Evolutionary conservation across 92 coral and sea anemone genomes (phyloP).

Genomic region (Actinostola sp.): DNA sequence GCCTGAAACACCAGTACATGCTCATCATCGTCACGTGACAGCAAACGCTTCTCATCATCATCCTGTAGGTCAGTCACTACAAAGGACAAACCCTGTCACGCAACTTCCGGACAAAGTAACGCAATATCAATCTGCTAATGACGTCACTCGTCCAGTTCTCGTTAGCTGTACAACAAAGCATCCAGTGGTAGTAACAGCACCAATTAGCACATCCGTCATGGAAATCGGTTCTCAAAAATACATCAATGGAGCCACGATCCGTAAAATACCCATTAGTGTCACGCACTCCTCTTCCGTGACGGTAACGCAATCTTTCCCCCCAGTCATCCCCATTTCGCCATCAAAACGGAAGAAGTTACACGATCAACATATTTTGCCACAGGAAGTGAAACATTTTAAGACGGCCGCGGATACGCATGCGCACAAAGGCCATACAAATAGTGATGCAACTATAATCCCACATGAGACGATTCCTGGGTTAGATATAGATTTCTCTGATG

Average conservation of each 20-base stretch:
- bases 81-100: conserved; percentile 16
- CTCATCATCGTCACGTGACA: conserved; percentile 14
- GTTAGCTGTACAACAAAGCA: conserved; percentile 19
- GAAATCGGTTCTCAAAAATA: neutral
- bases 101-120: conserved; percentile 17
- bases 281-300: neutral
- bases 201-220: conserved; percentile 11
- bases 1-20: neutral
- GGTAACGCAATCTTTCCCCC: conserved; percentile 7
- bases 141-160: conserved; percentile 20
- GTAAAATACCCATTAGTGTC: conserved; percentile 18
- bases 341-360: conserved; percentile 20
- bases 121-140: conserved; percentile 13
- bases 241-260: neutral
- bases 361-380: conserved; percentile 11
- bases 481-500: neutral
- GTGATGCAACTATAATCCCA: neutral
- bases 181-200: conserved; percentile 20
- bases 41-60: conserved; percentile 7
- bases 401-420: conserved; percentile 11
- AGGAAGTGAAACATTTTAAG: conserved; percentile 19
- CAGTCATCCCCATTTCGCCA: conserved; percentile 2
- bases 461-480: neutral
- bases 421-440: neutral
- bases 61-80: conserved; percentile 6